Evolutionary conservation across 2,888 invertebrate genomes (phyloP), one percentile per base, ranked within the genome.

Genomic region (Synanthedon andrenaeformis): DNA sequence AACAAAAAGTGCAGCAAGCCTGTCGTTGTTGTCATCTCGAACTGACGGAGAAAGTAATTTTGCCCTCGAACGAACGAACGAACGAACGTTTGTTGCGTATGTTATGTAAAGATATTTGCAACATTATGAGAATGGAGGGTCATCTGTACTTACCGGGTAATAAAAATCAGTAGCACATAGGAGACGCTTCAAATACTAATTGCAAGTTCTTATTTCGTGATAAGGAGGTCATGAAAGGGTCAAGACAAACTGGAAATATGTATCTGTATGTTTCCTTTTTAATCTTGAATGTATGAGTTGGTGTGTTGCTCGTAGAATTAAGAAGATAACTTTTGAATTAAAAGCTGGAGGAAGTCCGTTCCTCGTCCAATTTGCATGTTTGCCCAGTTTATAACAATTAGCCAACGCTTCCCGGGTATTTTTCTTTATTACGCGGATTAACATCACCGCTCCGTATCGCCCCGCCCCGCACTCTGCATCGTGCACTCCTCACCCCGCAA

Each of bases 361-460:
- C 52, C 41, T 35, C 68, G 69, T 74, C 73, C 76, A 73, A 82
- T 85, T 82, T 82, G 82, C 84, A 84, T 85, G 77, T 80, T 79
- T 76, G 72, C 72, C 67, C 82, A 76, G 77, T 84, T 83, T 79
- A 82, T 83, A 82, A 82, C 80, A 84, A 84, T 84, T 84, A 84
- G 77, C 72, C 71, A 68, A 57, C 70, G 73, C 67, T 72, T 72
- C 68, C 74, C 74, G 79, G 76, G 72, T 77, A 82, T 83, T 82
- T 83, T 85, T 84, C 84, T 84, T 83, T 82, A 84, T 85, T 83
- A 82, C 73, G 72, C 71, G 77, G 80, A 80, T 82, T 83, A 80
- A 70, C 69, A 67, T 70, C 65, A 10, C 57, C 62, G 63, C 59
- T 58, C 62, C 60, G 64, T 59, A 14, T 14, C 45, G 45, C 58